These are phyloP conservation scores for Hesperia comma DNA, from an alignment of 2,888 invertebrate genomes.

Conservation along the genomic window DNA sequence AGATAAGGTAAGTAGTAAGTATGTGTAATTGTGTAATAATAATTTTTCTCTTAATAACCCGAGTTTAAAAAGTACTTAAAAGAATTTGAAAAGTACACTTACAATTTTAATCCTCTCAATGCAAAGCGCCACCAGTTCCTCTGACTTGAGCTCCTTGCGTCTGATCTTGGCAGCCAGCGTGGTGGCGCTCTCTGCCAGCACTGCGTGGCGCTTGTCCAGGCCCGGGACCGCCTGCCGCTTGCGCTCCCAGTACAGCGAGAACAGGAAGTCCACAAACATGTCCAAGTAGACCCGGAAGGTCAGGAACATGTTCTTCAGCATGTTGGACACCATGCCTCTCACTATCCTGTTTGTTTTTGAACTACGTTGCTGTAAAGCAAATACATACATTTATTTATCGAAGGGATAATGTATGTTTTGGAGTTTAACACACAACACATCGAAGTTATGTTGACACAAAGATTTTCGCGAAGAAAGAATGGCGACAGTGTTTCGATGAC, in stretches of 20 bases:
- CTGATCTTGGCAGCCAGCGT: conserved; percentile 87
- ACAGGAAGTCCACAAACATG: conserved; percentile 63
- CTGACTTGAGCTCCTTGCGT: conserved; percentile 85
- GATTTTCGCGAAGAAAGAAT: no score
- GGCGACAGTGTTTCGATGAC: no score
- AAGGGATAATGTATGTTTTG: neutral
- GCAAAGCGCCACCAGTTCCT: conserved; percentile 88
- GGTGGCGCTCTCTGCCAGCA: conserved; percentile 85
- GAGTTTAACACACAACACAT: no score
- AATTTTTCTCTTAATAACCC: no score
- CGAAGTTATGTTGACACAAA: no score
- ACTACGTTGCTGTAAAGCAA: conserved; percentile 56
- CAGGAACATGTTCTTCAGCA: conserved; percentile 62
- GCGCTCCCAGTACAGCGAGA: conserved; percentile 66
- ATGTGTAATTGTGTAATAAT: no score
- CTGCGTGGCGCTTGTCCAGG: conserved; percentile 61
- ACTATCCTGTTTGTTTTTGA: conserved; percentile 66
- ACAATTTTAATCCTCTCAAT: conserved; percentile 90
- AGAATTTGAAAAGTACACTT: conserved; percentile 43
- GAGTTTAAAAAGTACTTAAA: neutral
- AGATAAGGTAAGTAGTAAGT: no score
- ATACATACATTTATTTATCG: neutral
- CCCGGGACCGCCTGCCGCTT: conserved; percentile 60
- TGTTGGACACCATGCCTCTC: conserved; percentile 62
- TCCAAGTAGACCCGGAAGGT: conserved; percentile 66